Evolutionary conservation across 2,797 vertebrate species (phyloP).

Genomic region (Cheirogaleus major): DNA sequence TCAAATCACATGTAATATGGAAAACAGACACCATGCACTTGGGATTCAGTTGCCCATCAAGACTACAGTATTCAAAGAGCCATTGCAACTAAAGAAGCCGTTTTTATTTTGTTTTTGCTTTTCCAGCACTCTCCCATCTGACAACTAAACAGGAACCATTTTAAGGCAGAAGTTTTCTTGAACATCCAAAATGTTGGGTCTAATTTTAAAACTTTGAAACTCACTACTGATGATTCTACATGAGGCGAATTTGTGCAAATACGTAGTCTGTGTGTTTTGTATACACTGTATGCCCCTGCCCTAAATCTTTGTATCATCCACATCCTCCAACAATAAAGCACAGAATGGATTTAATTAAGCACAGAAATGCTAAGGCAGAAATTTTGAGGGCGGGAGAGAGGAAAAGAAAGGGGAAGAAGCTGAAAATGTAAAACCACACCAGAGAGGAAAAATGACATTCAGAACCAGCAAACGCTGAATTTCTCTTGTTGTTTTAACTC

Average conservation of each 20-base stretch:
- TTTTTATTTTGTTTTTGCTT: constrained; percentile 42
- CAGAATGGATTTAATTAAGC: constrained; percentile 83
- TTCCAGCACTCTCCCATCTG: neutral
- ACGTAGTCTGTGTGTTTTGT: neutral
- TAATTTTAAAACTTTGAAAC: constrained; percentile 43
- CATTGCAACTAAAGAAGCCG: neutral
- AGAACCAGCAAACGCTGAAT: constrained; percentile 79
- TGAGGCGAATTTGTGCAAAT: neutral
- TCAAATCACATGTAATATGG: neutral
- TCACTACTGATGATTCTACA: constrained; percentile 63
- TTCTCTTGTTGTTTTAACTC: constrained; percentile 84
- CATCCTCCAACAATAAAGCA: constrained; percentile 57
- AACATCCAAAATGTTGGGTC: neutral
- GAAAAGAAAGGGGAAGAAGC: constrained; percentile 68
- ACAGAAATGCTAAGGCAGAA: constrained; percentile 78
- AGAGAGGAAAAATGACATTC: constrained; percentile 81
- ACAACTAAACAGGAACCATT: constrained; percentile 30
- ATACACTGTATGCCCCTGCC: neutral
- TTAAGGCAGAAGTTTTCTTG: constrained; percentile 29
- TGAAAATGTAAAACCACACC: constrained; percentile 80
- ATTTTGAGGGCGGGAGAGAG: constrained; percentile 64
- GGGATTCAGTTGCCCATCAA: neutral
- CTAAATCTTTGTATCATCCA: neutral
- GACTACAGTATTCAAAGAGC: neutral
- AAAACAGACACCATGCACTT: neutral